Evolutionary conservation across 2,797 vertebrate species (phyloP), one percentile per base, ranked within the genome.

Genomic region (Phalloptychus januarius): DNA sequence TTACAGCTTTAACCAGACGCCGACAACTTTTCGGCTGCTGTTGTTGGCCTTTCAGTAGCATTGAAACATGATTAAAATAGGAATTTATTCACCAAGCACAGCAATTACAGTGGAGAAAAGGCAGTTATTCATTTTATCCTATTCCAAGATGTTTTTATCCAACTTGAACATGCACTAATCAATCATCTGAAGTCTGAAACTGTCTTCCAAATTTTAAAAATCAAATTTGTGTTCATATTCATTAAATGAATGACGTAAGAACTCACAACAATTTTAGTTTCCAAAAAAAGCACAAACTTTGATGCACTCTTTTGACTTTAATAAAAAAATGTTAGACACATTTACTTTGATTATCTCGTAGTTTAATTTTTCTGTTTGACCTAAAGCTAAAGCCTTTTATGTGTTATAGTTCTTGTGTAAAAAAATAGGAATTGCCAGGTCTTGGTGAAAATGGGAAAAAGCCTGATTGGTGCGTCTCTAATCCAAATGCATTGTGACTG

Each of bases 21-120:
- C 79, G 75, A 91, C 77, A 85, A 82, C 75, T 70, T 77, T 83
- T 83, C 63, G 81, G 86, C 71, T 74, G 76, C 69, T 73, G 75
- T 70, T 76, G 79, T 50, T 73, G 76, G 74, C 82, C 71, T 85
- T 87, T 78, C 40, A 70, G 74, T 76, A 76, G 80, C 79, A 76
- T 46, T 77, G 46, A 80, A 88, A 79, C 70, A 28, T 72, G 45
- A 84, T 54, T 80, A 77, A 84, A 87, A 78, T 71, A 52, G 42
- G 45, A 50, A 72, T 84, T 83, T 36, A 86, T 80, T 79, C 78
- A 73, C 79, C 77, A 73, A 77, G 72, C 25, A 18, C 6, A 45
- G 28, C 25, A 71, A 13, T 18, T 28, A n/a, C 67, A 45, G 12
- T 31, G 25, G 15, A 44, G 44, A 28, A 44, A 4, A 28, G n/a